Evolutionary conservation across 1,140 invertebrate genomes (phyloP), one percentile per base, ranked within the genome.

Genomic region (Aphelenchoides besseyi): DNA sequence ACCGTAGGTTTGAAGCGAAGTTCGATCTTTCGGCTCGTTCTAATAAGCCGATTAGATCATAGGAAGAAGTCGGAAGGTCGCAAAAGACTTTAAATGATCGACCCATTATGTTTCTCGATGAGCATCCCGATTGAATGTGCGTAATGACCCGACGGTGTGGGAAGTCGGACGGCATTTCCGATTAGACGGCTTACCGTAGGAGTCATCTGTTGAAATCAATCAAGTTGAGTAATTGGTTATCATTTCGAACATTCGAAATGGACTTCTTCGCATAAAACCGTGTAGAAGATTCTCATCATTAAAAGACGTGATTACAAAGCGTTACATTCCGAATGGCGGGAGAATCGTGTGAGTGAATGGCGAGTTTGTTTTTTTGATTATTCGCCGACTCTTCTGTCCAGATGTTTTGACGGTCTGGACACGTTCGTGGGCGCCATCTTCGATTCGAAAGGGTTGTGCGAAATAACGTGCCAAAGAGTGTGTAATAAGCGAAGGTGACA

Each of bases 151-250:
- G 41, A 23, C 12, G 41, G 41, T 48, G 41, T 48, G 41, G 41
- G 41, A 48, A 48, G 41, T 48, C 41, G 41, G 41, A 48, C 12
- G 41, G 41, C 12, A 23, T 23, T 12, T 12, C 12, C 41, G 41
- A 48, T 48, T 48, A 48, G 41, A 23, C 41, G 41, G 41, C 41
- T 48, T 48, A 48, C 41, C 41, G 41, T 48, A 48, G 41, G 41
- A 12, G n/a, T n/a, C n/a, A n/a, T n/a, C n/a, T n/a, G n/a, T n/a
- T n/a, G n/a, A n/a, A n/a, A n/a, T n/a, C n/a, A n/a, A n/a, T n/a
- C n/a, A n/a, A n/a, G n/a, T n/a, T n/a, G n/a, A n/a, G n/a, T n/a
- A n/a, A n/a, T n/a, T n/a, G n/a, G n/a, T n/a, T n/a, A n/a, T n/a
- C n/a, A n/a, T n/a, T n/a, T n/a, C n/a, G n/a, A n/a, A n/a, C n/a